phyloP scores from a whole-genome alignment of 2,113 vertebrate species.

The Ranitomeya variabilis region DNA sequence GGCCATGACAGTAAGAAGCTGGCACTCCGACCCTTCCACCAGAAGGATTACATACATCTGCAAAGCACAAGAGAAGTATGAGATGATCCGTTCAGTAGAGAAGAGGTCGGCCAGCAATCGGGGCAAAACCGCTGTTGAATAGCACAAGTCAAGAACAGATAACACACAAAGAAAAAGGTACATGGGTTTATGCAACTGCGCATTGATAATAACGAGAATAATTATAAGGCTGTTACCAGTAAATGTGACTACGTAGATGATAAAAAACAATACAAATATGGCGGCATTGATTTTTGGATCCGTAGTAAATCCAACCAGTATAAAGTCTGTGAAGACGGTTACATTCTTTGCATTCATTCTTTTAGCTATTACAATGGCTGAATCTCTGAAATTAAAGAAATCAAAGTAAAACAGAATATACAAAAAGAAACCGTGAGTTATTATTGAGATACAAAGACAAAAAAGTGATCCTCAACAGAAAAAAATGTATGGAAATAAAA shows the following conservation, averaged over 20 bases:
- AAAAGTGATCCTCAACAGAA: too few species aligned
- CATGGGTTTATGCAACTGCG: neutral
- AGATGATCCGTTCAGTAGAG: neutral
- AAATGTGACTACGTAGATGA: neutral
- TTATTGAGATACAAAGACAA: too few species aligned
- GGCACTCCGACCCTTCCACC: neutral
- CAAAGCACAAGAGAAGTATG: neutral
- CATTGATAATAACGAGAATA: neutral
- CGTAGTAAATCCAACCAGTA: neutral
- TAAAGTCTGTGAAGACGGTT: neutral
- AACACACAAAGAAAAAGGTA: neutral
- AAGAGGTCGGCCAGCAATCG: neutral
- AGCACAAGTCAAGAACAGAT: neutral
- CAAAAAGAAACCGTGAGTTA: too few species aligned
- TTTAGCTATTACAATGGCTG: neutral
- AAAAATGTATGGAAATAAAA: too few species aligned
- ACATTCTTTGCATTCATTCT: neutral
- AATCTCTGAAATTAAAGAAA: neutral
- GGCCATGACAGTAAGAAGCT: neutral
- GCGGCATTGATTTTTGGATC: neutral
- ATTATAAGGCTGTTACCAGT: neutral
- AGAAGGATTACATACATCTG: neutral
- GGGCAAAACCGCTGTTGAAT: neutral
- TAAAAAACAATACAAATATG: neutral
- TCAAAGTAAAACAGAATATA: neutral